phyloP scores from a whole-genome alignment of 2,113 vertebrate species.

The Varanus salvator region DNA sequence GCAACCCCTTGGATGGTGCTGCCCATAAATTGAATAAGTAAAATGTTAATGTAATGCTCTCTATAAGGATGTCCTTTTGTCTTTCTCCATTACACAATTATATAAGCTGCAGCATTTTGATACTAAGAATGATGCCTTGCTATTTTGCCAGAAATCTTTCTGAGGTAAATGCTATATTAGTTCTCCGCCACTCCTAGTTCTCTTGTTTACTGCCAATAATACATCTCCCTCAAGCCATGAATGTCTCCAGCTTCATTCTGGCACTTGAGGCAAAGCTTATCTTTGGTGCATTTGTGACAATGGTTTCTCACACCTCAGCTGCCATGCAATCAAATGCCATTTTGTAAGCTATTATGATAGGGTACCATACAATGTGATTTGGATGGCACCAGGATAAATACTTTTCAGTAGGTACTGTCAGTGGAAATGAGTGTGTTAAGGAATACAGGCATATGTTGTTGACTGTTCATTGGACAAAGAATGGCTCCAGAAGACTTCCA shows the following conservation, averaged over 20 bases:
- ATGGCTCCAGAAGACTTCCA: background rate
- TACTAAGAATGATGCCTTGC: background rate
- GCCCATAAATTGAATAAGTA: too few species aligned
- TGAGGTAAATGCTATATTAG: background rate
- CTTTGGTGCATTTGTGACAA: background rate
- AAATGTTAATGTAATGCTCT: background rate
- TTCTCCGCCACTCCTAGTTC: conserved; percentile 2
- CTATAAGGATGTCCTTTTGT: background rate
- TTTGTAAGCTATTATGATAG: conserved; percentile 1
- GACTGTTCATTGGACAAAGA: background rate
- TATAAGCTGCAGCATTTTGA: background rate
- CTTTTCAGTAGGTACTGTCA: background rate
- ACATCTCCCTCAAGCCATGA: background rate
- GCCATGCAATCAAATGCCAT: background rate
- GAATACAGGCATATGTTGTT: background rate
- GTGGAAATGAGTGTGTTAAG: background rate
- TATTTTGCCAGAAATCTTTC: background rate
- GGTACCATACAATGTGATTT: background rate
- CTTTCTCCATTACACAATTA: background rate
- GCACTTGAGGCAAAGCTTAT: background rate
- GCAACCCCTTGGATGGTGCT: too few species aligned
- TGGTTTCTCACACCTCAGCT: background rate
- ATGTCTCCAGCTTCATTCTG: background rate
- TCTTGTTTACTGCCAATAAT: background rate
- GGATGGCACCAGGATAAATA: background rate